Conservation (phyloP, 2,113 vertebrate species). For the Phalacrocorax pelagicus region DNA sequence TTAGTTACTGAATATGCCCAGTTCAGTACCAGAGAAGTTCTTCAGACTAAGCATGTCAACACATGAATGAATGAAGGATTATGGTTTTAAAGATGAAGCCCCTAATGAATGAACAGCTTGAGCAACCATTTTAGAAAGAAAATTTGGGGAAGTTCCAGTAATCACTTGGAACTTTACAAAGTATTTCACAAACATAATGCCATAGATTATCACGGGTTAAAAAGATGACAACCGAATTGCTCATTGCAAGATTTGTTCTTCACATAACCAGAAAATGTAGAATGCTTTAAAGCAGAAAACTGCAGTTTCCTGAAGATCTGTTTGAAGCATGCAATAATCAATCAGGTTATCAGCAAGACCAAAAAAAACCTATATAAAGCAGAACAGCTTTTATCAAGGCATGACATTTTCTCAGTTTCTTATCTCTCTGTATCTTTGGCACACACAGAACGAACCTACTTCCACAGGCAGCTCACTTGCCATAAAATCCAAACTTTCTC, state of each 20-base stretch:
- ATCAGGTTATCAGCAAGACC: background rate
- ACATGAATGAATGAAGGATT: background rate
- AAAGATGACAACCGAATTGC: background rate
- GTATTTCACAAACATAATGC: background rate
- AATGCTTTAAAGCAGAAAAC: background rate
- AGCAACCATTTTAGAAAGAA: background rate
- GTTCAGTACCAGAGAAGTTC: background rate
- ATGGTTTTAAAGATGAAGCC: background rate
- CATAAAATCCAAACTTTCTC: background rate
- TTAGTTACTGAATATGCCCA: background rate
- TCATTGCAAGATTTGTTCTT: background rate
- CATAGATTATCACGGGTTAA: background rate
- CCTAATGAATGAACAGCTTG: background rate
- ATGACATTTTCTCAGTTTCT: constrained; percentile 25
- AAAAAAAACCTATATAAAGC: background rate
- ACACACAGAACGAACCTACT: background rate
- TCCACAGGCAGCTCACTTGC: constrained; percentile 4
- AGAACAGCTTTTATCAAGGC: background rate
- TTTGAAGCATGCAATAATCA: background rate
- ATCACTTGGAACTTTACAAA: background rate
- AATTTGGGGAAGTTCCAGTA: background rate
- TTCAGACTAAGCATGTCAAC: background rate
- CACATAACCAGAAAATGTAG: background rate
- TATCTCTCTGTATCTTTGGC: constrained; percentile 13
- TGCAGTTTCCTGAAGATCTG: background rate